A percentile compares a stretch with the other conserved stretches of the same genome.
These are phyloP conservation scores for Sclerodermus sp. DNA, from an alignment of 2,888 invertebrate species.

Conservation along the genomic window DNA sequence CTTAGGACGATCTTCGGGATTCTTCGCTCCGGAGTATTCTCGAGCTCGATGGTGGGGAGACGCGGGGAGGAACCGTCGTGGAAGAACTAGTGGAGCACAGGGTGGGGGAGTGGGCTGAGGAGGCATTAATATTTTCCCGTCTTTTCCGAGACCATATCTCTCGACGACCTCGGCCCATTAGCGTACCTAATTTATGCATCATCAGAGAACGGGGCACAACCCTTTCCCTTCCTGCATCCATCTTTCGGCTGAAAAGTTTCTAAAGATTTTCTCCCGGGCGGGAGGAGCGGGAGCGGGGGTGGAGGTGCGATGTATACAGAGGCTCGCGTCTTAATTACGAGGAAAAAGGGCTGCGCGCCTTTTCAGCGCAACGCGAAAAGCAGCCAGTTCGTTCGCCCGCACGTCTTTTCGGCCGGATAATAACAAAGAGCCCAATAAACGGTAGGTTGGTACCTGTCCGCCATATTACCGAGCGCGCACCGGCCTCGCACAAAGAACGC, in stretches of 20 bases:
- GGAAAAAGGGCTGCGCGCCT: constrained; percentile 28
- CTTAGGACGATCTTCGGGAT: too few relatives aligned
- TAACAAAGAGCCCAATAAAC: constrained; percentile 38
- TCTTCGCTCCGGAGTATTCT: not conserved
- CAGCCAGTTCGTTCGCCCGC: constrained; percentile 1
- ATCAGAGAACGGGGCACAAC: constrained; percentile 42
- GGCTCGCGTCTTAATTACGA: constrained; percentile 48
- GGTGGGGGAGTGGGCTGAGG: not conserved
- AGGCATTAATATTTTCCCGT: constrained; percentile 39
- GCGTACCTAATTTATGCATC: constrained; percentile 55
- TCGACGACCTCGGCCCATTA: constrained; percentile 45
- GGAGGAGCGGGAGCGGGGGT: not conserved
- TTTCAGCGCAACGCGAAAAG: constrained; percentile 29
- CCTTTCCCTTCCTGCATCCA: constrained; percentile 51
- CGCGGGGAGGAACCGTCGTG: too few relatives aligned
- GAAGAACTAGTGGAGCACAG: too few relatives aligned
- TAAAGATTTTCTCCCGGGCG: constrained; percentile 41
- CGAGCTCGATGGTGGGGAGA: not conserved
- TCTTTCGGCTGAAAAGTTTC: constrained; percentile 50
- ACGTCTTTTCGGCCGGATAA: constrained; percentile 23
- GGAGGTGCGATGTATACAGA: not conserved
- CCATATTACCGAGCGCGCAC: constrained; percentile 26
- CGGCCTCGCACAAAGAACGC: constrained; percentile 32
- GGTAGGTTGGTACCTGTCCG: constrained; percentile 36
- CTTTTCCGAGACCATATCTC: constrained; percentile 34